Conservation (phyloP, 1,140 invertebrate genomes). For the Asbolus verrucosus region DNA sequence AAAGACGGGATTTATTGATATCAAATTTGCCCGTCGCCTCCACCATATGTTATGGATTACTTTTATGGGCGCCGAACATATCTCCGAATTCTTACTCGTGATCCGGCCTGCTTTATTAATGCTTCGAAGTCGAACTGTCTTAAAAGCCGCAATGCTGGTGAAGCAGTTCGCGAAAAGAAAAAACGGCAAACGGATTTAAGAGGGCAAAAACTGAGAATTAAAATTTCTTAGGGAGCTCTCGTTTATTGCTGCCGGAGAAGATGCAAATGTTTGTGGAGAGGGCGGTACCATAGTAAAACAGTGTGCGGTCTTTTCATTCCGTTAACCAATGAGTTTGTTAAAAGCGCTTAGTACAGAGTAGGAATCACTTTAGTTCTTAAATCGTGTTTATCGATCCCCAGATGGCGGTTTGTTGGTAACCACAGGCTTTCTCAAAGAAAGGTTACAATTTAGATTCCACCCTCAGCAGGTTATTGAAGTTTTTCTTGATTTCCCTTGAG, state of each 20-base stretch:
- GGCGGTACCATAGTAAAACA: conserved; percentile 28
- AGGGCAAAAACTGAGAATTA: background rate
- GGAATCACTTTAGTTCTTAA: conserved; percentile 48
- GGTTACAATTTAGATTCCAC: conserved; percentile 48
- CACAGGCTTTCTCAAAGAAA: conserved; percentile 43
- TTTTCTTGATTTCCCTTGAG: conserved; percentile 51
- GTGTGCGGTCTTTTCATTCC: conserved; percentile 9
- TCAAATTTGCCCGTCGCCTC: too few relatives aligned
- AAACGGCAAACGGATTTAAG: too few relatives aligned
- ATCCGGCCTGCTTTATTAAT: too few relatives aligned
- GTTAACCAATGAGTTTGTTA: conserved; percentile 22
- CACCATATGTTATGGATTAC: too few relatives aligned
- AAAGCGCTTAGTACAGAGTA: conserved; percentile 39
- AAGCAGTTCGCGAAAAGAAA: too few relatives aligned
- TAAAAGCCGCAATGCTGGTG: too few relatives aligned
- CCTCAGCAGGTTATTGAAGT: conserved; percentile 47
- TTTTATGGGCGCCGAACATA: too few relatives aligned
- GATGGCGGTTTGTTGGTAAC: conserved; percentile 47
- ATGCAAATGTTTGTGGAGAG: conserved; percentile 25
- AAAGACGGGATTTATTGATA: too few relatives aligned
- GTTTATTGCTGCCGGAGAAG: background rate
- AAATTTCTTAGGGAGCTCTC: conserved; percentile 15
- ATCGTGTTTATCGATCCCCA: conserved; percentile 49
- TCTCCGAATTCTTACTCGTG: too few relatives aligned
- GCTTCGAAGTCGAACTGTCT: too few relatives aligned